A percentile compares a stretch with the other conserved stretches of the same genome.
phyloP scores from a whole-genome alignment of 1,140 invertebrate genomes.

The Drosophila elegans region DNA sequence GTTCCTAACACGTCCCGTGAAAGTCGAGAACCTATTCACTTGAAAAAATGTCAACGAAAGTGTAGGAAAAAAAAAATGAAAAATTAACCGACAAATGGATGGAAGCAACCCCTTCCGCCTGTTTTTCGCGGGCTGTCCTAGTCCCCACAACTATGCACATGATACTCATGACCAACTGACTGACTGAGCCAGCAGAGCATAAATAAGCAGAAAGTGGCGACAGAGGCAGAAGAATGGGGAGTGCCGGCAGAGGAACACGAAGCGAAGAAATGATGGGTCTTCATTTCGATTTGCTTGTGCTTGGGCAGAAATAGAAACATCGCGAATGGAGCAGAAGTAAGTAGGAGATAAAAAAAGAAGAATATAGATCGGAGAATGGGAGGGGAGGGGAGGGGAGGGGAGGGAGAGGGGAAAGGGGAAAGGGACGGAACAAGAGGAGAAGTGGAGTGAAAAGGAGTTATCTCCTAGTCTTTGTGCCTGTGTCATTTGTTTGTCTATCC shows the following conservation, averaged over 20 bases:
- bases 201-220: constrained; percentile 12
- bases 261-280: constrained; percentile 9
- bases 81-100: constrained; percentile 12
- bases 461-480: constrained; percentile 29
- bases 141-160: constrained; percentile 56
- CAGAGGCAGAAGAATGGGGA: constrained; percentile 2
- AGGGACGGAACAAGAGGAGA: not conserved
- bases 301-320: constrained; percentile 45
- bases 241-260: constrained; percentile 1
- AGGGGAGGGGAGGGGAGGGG: not conserved
- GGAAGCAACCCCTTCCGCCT: constrained; percentile 3
- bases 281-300: constrained; percentile 3
- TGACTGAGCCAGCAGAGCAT: constrained; percentile 59
- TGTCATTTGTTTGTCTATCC: constrained; percentile 52
- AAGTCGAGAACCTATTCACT: constrained; percentile 32
- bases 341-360: not conserved
- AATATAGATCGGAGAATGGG: not conserved
- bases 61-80: constrained; percentile 25
- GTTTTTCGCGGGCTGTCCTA: constrained; percentile 9
- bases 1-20: constrained; percentile 1
- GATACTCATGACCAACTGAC: constrained; percentile 84
- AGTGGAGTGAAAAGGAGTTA: constrained; percentile 10
- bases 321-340: constrained; percentile 27
- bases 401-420: not conserved
- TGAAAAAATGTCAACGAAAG: constrained; percentile 53